phyloP scores from a whole-genome alignment of 2,888 invertebrate species.

The Lepas anatifera region DNA sequence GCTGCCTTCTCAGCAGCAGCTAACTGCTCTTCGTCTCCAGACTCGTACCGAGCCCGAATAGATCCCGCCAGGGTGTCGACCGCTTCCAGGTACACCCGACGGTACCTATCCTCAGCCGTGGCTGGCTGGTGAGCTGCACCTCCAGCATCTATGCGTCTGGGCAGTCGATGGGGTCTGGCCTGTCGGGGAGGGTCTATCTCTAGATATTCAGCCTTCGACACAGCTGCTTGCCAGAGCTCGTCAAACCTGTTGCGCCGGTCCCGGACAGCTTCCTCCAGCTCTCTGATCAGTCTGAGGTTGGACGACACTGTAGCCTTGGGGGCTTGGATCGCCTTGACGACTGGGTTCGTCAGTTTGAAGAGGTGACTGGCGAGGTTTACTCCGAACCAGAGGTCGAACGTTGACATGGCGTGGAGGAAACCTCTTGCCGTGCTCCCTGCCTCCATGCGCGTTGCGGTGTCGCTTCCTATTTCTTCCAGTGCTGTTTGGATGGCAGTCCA shows the following conservation, averaged over 20 bases:
- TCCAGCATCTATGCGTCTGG: background rate
- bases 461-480: background rate
- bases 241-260: background rate
- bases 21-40: background rate
- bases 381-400: no score
- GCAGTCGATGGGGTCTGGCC: background rate
- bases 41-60: background rate
- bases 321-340: no score
- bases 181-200: background rate
- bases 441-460: background rate
- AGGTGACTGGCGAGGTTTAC: background rate
- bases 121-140: background rate
- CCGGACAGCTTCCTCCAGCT: no score
- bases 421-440: background rate
- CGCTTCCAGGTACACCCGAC: no score
- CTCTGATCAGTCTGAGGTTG: background rate
- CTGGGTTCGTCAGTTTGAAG: background rate
- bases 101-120: no score
- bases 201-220: background rate
- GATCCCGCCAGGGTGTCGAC: no score
- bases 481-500: background rate
- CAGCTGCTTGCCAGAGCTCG: background rate
- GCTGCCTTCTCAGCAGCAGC: background rate
- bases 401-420: background rate
- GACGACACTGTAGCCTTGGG: background rate